These are phyloP conservation scores for Chaenogobius annularis DNA, from an alignment of 2,113 vertebrate species.

Conservation along the genomic window DNA sequence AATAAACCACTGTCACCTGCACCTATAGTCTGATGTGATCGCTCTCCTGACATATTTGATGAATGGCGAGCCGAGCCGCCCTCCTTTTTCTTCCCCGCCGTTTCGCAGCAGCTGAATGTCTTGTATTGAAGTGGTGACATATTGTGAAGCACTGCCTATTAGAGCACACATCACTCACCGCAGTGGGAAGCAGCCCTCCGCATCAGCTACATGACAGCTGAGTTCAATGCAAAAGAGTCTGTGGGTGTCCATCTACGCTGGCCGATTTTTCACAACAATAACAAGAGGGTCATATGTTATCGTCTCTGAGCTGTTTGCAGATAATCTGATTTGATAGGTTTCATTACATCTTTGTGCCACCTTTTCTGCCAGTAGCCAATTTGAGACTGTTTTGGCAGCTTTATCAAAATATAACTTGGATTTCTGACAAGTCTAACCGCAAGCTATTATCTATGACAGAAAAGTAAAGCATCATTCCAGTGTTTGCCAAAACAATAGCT, in stretches of 20 bases:
- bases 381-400: conserved; percentile 3
- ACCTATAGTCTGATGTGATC: conserved; percentile 56
- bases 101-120: conserved; percentile 27
- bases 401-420: conserved; percentile 15
- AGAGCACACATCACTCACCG: conserved; percentile 63
- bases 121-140: conserved; percentile 58
- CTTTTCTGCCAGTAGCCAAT: neutral
- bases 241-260: conserved; percentile 12
- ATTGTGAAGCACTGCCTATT: conserved; percentile 60
- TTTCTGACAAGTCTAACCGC: conserved; percentile 36
- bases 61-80: conserved; percentile 41
- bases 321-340: conserved; percentile 30
- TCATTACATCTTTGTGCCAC: conserved; percentile 12
- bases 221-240: conserved; percentile 29
- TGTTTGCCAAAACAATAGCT: conserved; percentile 49
- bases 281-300: conserved; percentile 32
- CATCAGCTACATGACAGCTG: conserved; percentile 48
- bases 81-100: conserved; percentile 45
- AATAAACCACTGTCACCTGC: conserved; percentile 59
- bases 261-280: conserved; percentile 2
- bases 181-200: conserved; percentile 46
- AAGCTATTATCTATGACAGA: conserved; percentile 46
- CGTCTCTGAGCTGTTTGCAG: conserved; percentile 20
- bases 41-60: conserved; percentile 63
- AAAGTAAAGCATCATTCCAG: conserved; percentile 43